phyloP scores from a whole-genome alignment of 2,113 vertebrate genomes.

The Todiramphus chloris region DNA sequence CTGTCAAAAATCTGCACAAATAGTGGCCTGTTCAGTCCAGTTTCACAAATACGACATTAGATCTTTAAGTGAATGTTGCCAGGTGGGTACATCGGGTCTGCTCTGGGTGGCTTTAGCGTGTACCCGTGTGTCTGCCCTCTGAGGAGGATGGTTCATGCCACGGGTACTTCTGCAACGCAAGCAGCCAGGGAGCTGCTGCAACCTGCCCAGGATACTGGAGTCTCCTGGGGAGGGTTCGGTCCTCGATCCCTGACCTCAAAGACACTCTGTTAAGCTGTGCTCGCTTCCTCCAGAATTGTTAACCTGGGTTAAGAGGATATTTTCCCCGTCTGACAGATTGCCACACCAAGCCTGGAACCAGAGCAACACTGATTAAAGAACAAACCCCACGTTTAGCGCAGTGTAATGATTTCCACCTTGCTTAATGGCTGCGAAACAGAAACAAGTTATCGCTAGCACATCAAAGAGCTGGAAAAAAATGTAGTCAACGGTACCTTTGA shows the following conservation, averaged over 20 bases:
- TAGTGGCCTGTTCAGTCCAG: accelerated
- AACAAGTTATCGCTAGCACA: slow-evolving; percentile 52
- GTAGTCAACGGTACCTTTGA: slow-evolving; percentile 63
- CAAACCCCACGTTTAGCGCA: background rate
- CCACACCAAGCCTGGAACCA: slow-evolving; percentile 11
- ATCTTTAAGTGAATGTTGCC: too few species aligned
- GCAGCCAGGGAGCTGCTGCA: background rate
- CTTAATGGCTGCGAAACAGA: slow-evolving; percentile 56
- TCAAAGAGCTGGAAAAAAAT: slow-evolving; percentile 67
- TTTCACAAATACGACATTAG: background rate
- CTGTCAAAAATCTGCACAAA: accelerated
- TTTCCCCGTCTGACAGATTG: background rate
- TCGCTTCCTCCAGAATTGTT: background rate
- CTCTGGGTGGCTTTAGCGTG: accelerated
- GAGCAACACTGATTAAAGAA: background rate
- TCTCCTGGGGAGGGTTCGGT: accelerated
- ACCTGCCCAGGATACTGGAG: background rate
- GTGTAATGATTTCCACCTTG: slow-evolving; percentile 46
- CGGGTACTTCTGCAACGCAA: background rate
- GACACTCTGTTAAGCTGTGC: background rate
- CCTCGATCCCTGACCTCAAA: background rate
- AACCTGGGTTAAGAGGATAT: background rate
- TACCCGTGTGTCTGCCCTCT: accelerated
- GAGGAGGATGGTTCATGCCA: accelerated
- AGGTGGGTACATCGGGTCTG: accelerated